Conservation (phyloP, 1,140 invertebrate species). For the Periplaneta americana region DNA sequence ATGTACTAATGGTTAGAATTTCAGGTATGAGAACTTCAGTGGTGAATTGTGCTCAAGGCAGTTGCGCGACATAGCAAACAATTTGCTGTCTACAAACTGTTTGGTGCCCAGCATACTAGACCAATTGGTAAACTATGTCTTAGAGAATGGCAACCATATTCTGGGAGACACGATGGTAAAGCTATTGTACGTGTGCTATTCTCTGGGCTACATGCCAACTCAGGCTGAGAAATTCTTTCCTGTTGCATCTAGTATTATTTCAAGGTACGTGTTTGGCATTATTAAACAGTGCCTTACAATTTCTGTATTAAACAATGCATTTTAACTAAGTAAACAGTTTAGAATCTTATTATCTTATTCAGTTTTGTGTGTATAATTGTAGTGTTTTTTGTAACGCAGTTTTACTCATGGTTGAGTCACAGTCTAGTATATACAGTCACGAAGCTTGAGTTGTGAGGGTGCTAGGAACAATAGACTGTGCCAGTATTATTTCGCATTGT, state of each 20-base stretch:
- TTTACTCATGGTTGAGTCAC: too few species aligned
- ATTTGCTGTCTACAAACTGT: slow-evolving; percentile 9
- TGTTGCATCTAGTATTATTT: slow-evolving; percentile 16
- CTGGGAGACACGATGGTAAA: slow-evolving; percentile 23
- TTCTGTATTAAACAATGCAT: too few species aligned
- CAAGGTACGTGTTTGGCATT: too few species aligned
- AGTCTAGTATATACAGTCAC: too few species aligned
- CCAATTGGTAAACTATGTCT: slow-evolving; percentile 20
- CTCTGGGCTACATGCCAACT: slow-evolving; percentile 22
- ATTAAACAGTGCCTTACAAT: too few species aligned
- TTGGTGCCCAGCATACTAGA: slow-evolving; percentile 20
- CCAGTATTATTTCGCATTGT: too few species aligned
- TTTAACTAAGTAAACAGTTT: too few species aligned
- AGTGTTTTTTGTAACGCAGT: too few species aligned
- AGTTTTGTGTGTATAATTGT: too few species aligned
- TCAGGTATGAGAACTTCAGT: slow-evolving; percentile 5
- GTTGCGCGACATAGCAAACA: slow-evolving; percentile 18
- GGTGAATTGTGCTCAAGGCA: slow-evolving; percentile 14
- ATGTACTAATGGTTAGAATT: background rate
- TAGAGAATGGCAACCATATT: slow-evolving; percentile 18
- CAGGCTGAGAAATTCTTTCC: slow-evolving; percentile 15
- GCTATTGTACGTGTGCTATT: slow-evolving; percentile 23
- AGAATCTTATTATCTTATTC: too few species aligned
- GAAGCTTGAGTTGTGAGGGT: too few species aligned
- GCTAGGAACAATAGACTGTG: too few species aligned